Conservation (phyloP, 2,797 vertebrate species). For the Staurois parvus region DNA sequence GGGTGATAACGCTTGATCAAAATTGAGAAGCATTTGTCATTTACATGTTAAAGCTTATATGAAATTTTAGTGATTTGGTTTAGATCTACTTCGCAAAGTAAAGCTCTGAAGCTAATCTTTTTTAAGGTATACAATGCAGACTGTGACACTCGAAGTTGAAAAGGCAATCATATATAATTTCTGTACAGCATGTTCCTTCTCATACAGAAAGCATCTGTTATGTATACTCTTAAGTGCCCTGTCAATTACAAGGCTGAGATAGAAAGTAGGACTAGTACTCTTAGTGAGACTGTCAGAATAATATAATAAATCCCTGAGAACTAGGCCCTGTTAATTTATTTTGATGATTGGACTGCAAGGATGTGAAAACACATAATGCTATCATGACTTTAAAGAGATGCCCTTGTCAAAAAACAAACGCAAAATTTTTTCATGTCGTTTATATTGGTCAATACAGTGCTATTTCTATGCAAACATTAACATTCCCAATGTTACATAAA, state of each 20-base stretch:
- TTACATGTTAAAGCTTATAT: too few species aligned
- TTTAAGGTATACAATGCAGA: conserved; percentile 7
- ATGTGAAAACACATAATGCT: not conserved
- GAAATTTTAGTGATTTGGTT: too few species aligned
- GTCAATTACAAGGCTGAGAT: conserved; percentile 14
- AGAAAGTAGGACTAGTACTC: conserved; percentile 5
- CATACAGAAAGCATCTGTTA: not conserved
- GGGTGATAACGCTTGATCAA: too few species aligned
- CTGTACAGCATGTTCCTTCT: conserved; percentile 21
- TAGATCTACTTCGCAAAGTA: too few species aligned
- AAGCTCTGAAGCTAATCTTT: too few species aligned
- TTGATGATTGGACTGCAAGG: conserved; percentile 9
- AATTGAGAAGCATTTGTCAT: too few species aligned
- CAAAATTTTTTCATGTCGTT: too few species aligned
- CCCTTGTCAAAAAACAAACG: too few species aligned
- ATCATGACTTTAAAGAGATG: too few species aligned
- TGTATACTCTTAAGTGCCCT: not conserved
- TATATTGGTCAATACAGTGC: too few species aligned
- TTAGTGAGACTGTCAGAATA: not conserved
- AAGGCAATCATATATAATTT: conserved; percentile 16
- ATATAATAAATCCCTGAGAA: not conserved
- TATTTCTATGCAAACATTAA: too few species aligned
- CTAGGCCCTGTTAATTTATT: not conserved
- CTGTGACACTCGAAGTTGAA: not conserved
- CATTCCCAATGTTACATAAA: too few species aligned